Evolutionary conservation across 2,888 invertebrate genomes (phyloP).

Genomic region (Bursaphelenchus okinawaensis): DNA sequence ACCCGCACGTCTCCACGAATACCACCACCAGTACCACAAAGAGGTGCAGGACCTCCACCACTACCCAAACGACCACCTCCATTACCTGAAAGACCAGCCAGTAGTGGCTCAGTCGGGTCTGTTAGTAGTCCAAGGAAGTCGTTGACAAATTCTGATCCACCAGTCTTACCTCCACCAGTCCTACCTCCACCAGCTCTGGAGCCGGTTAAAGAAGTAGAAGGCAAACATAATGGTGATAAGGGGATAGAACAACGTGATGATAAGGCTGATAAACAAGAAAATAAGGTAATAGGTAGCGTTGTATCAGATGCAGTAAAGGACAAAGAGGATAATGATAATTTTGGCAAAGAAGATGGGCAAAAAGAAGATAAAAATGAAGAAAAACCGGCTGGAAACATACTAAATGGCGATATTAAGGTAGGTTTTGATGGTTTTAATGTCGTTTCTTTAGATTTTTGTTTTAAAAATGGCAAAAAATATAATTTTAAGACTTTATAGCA

Average conservation of each 20-base stretch:
- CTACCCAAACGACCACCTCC: conserved; percentile 28
- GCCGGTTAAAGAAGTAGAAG: neutral
- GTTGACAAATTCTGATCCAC: neutral
- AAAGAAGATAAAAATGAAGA: too few relatives aligned
- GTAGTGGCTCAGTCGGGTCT: neutral
- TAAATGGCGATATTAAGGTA: too few relatives aligned
- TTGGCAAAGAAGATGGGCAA: too few relatives aligned
- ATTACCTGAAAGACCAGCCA: conserved; percentile 19
- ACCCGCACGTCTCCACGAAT: conserved; percentile 20
- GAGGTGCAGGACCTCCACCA: conserved; percentile 11
- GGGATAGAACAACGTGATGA: neutral
- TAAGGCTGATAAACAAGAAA: neutral
- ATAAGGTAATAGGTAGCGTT: too few relatives aligned
- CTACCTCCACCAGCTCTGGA: conserved; percentile 11
- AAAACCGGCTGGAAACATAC: too few relatives aligned
- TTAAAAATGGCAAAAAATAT: too few relatives aligned
- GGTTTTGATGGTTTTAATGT: too few relatives aligned
- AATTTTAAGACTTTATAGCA: too few relatives aligned
- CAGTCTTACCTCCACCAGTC: neutral
- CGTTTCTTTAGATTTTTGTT: too few relatives aligned
- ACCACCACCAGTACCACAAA: conserved; percentile 17
- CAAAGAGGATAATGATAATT: too few relatives aligned
- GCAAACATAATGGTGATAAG: neutral
- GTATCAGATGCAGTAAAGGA: too few relatives aligned
- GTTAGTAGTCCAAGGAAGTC: neutral